These are phyloP conservation scores for Buathra laborator DNA, from an alignment of 2,888 invertebrate genomes.

Conservation along the genomic window DNA sequence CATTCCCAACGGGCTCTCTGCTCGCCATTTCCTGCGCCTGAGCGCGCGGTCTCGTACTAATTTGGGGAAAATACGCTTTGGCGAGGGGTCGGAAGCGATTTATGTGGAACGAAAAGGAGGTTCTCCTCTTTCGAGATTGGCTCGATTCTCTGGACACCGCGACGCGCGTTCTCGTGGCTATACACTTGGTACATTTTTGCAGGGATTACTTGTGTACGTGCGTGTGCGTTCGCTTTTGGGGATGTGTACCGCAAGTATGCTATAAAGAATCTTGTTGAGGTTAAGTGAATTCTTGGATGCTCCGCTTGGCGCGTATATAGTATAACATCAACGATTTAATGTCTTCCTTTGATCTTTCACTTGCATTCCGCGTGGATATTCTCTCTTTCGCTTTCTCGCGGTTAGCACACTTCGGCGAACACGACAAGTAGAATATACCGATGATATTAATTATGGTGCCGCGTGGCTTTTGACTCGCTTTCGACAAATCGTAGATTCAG, in stretches of 20 bases:
- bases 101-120: conserved; percentile 41
- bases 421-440: conserved; percentile 9
- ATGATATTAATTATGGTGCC: conserved; percentile 42
- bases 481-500: conserved; percentile 47
- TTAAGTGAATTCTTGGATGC: conserved; percentile 34
- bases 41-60: conserved; percentile 47
- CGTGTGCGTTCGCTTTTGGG: neutral
- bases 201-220: neutral
- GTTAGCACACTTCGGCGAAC: conserved; percentile 5
- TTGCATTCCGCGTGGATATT: conserved; percentile 3
- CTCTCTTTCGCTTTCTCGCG: conserved; percentile 1
- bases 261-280: conserved; percentile 20
- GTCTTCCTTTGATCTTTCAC: conserved; percentile 63
- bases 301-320: conserved; percentile 2
- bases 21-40: neutral
- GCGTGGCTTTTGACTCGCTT: conserved; percentile 43
- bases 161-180: neutral
- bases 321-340: conserved; percentile 42
- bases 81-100: conserved; percentile 37
- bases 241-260: neutral
- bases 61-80: conserved; percentile 61
- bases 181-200: neutral
- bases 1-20: conserved; percentile 55
- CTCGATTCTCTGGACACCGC: conserved; percentile 12
- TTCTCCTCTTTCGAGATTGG: neutral